phyloP scores from a whole-genome alignment of 1,140 invertebrate species.

The Polypedilum pembai region DNA sequence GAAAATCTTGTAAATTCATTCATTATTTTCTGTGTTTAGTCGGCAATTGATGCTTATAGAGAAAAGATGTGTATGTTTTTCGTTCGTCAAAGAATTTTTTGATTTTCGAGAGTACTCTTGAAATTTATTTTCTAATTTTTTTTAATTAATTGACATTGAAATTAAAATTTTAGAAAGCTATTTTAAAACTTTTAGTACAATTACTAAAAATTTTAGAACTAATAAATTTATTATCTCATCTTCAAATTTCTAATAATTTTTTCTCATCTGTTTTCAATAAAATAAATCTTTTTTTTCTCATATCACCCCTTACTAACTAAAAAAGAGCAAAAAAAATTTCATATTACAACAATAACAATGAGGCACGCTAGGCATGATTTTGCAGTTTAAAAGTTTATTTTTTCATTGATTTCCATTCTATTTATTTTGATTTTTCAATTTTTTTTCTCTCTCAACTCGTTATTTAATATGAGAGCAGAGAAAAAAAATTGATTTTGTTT shows the following conservation, averaged over 20 bases:
- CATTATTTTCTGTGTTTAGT: not conserved
- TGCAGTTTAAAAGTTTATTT: slow-evolving; percentile 9
- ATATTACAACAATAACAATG: slow-evolving; percentile 8
- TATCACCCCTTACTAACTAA: too few relatives aligned
- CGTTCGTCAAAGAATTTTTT: not conserved
- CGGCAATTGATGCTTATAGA: not conserved
- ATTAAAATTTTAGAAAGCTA: not conserved
- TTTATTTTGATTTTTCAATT: slow-evolving; percentile 20
- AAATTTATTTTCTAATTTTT: not conserved
- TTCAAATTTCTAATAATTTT: too few relatives aligned
- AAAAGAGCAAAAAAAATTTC: not conserved
- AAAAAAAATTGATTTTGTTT: not conserved
- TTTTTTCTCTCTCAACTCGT: not conserved
- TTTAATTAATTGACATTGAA: not conserved
- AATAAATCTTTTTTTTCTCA: too few relatives aligned
- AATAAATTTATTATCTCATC: too few relatives aligned
- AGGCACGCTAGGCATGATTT: not conserved
- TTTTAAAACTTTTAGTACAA: too few relatives aligned
- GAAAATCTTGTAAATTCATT: slow-evolving; percentile 13
- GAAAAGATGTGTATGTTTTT: not conserved
- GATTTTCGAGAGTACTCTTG: not conserved
- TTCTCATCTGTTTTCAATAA: not conserved
- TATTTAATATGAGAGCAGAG: too few relatives aligned
- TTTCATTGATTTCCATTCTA: not conserved
- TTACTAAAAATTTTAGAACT: too few relatives aligned